phyloP scores from a whole-genome alignment of 1,140 invertebrate species.

The Eubasilissa regina region DNA sequence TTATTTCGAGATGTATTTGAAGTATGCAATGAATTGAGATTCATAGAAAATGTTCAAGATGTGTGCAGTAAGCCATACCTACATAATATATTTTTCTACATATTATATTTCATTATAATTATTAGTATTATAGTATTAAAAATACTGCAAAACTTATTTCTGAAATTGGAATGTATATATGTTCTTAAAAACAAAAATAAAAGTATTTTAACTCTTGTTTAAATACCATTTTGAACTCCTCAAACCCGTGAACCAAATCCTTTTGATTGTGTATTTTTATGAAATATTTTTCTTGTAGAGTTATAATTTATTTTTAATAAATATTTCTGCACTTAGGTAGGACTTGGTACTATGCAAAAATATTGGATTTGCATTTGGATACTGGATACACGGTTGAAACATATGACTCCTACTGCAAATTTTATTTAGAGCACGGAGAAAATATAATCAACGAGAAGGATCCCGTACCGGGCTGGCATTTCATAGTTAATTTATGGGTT shows the following conservation, averaged over 20 bases:
- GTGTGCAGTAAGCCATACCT: constrained; percentile 4
- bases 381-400: constrained; percentile 64
- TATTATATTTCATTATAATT: no score
- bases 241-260: no score
- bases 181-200: no score
- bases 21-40: constrained; percentile 13
- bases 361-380: constrained; percentile 63
- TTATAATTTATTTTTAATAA: no score
- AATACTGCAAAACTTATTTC: no score
- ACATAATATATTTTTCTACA: not conserved
- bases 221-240: no score
- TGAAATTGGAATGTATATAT: no score
- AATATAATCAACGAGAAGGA: constrained; percentile 64
- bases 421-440: constrained; percentile 66
- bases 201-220: no score
- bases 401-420: constrained; percentile 63
- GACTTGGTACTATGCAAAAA: constrained; percentile 65
- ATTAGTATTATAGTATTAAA: no score
- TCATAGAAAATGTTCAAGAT: constrained; percentile 9
- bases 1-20: not conserved
- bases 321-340: constrained; percentile 56
- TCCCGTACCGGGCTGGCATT: constrained; percentile 67
- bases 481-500: constrained; percentile 69
- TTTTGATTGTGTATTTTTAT: no score
- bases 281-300: no score